Percentiles rank a stretch among this genome's conserved stretches.
Evolutionary conservation across 1,140 invertebrate genomes (phyloP).

Genomic region (Drosophila arizonae): DNA sequence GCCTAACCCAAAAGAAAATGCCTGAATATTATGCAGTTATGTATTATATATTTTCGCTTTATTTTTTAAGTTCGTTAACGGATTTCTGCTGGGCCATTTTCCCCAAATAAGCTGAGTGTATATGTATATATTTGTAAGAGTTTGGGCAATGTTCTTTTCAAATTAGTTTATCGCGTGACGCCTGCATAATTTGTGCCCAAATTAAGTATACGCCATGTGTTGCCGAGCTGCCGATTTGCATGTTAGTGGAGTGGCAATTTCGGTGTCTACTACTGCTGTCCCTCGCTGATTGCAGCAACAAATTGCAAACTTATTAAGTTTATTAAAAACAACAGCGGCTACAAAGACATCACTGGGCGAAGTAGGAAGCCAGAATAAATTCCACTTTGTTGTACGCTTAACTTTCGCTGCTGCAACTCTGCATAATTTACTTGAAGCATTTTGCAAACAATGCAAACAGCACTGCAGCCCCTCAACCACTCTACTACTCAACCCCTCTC

Average conservation of each 20-base stretch:
- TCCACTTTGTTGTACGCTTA: conserved; percentile 72
- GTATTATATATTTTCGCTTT: too few species aligned
- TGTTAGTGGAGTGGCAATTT: conserved; percentile 46
- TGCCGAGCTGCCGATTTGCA: conserved; percentile 39
- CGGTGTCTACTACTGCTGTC: conserved; percentile 37
- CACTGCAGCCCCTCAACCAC: background rate
- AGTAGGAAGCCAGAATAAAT: conserved; percentile 52
- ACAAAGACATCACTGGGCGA: conserved; percentile 46
- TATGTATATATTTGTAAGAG: conserved; percentile 20
- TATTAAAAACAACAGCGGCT: conserved; percentile 65
- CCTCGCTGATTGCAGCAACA: conserved; percentile 72
- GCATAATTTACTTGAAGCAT: conserved; percentile 76
- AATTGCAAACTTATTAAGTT: conserved; percentile 80
- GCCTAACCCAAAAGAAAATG: too few species aligned
- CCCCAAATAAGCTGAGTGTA: conserved; percentile 6
- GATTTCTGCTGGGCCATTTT: conserved; percentile 6
- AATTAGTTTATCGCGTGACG: conserved; percentile 45
- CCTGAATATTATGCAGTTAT: too few species aligned
- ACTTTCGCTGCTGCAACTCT: conserved; percentile 68
- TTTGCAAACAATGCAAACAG: conserved; percentile 71
- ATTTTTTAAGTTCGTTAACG: too few species aligned
- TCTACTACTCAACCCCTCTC: background rate
- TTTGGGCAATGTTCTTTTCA: conserved; percentile 29
- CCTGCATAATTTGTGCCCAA: conserved; percentile 43
- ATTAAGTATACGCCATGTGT: conserved; percentile 71